Percentiles rank a stretch among this genome's conserved stretches.
These are phyloP conservation scores for Phthorimaea operculella DNA, from an alignment of 1,140 invertebrate species.

Conservation along the genomic window DNA sequence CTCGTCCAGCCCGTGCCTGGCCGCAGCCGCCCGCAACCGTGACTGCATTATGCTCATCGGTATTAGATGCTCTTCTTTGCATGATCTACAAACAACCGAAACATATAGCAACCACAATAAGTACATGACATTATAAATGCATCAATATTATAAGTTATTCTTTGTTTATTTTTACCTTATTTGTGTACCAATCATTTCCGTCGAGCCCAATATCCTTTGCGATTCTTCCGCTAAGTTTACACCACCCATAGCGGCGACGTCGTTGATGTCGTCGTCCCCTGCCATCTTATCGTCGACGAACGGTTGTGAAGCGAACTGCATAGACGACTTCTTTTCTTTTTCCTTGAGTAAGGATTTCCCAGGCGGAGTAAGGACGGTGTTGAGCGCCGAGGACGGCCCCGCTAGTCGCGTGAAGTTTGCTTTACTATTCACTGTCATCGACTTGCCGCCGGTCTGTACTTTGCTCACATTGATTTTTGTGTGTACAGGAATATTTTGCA, in stretches of 20 bases:
- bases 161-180: conserved; percentile 65
- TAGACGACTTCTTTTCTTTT: conserved; percentile 45
- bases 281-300: conserved; percentile 58
- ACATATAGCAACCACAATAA: neutral
- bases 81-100: conserved; percentile 72
- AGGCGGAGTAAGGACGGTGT: conserved; percentile 41
- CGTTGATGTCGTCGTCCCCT: conserved; percentile 80
- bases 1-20: conserved; percentile 87
- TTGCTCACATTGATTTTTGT: conserved; percentile 50
- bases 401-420: conserved; percentile 27
- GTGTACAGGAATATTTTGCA: conserved; percentile 54
- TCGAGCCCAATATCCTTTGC: conserved; percentile 93
- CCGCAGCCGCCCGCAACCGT: conserved; percentile 78
- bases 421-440: conserved; percentile 45
- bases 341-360: conserved; percentile 50
- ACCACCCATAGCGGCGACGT: conserved; percentile 98
- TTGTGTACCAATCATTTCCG: conserved; percentile 95
- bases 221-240: conserved; percentile 98
- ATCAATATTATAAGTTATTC: neutral
- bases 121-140: neutral
- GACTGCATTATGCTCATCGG: conserved; percentile 80
- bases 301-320: conserved; percentile 35
- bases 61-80: conserved; percentile 94
- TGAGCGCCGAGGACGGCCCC: conserved; percentile 26
- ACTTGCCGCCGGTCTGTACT: conserved; percentile 29